Evolutionary conservation across 2,888 invertebrate species (phyloP), one percentile per base, ranked within the genome.

Genomic region (Melangyna quadrimaculata): DNA sequence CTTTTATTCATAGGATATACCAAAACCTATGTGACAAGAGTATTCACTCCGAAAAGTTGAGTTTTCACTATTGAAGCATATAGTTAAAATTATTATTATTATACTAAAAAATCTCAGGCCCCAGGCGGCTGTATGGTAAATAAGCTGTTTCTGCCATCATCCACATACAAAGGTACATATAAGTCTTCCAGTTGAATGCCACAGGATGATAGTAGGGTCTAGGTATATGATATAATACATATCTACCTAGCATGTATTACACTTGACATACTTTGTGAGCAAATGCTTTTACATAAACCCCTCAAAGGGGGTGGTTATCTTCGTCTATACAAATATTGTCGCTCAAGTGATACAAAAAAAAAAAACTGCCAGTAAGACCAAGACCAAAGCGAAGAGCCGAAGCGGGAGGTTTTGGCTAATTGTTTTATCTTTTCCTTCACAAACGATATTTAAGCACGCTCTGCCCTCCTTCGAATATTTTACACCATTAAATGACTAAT

Each of bases 221-320:
- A 35, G 22, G 2, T 22, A 40, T 63, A 19, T 27, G n/a, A 43
- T 37, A n/a, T 37, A n/a, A n/a, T 1, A 45, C 29, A 22, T 55
- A 65, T 84, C 74, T 37, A 51, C 59, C 48, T 12, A 75, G 79
- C 79, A 75, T 79, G 59, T 75, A 79, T 69, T 79, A 79, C 79
- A 75, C 84, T 84, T 84, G 84, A 84, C 84, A 84, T 79, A 84
- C 79, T 79, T 84, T 79, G 43, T 43, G 27, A 84, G 79, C 35
- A 79, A 70, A 80, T 71, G 53, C 71, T 61, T 79, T 75, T 79
- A 84, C 67, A 79, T 80, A 79, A 84, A 55, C 59, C 79, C 40
- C 61, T 71, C 32, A 53, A n/a, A 75, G 63, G 71, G 65, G 53
- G 24, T 67, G 71, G 71, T 73, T 80, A 84, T 75, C 74, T 57